Evolutionary conservation across 1,140 invertebrate genomes (phyloP), one percentile per base, ranked within the genome.

Genomic region (Paramacrobiotus metropolitanus): DNA sequence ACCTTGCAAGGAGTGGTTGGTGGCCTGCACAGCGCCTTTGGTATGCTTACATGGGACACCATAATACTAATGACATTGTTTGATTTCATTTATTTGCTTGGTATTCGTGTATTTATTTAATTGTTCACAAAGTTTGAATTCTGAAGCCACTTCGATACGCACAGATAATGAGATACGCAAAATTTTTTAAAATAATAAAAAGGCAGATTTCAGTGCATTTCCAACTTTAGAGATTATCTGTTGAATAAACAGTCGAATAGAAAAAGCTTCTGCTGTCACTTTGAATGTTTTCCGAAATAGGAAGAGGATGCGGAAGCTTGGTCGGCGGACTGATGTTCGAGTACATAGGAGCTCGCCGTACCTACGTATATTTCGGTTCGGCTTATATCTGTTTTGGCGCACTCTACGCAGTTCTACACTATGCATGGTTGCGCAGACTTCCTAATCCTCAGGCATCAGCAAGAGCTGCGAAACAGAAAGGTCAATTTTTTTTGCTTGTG

Each of bases 1-100:
- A 86, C 83, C 15, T 80, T 87, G 62, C 85, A 88, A 71, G 85
- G 85, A 59, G 72, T 87, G 55, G 74, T 88, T 1, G 84, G 83
- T 21, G 84, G 84, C 44, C 68, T 87, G 2, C 86, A 86, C 68
- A 85, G 83, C 68, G 84, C 84, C 66, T 82, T 86, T 62, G 84
- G 84, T 86, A 75, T 74, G 73, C 64, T 30, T 45, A 9, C 34
- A n/a, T 40, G 28, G 30, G n/a, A n/a, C n/a, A n/a, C n/a, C n/a
- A n/a, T n/a, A n/a, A n/a, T n/a, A n/a, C n/a, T n/a, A n/a, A n/a
- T n/a, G n/a, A n/a, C n/a, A n/a, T n/a, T n/a, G n/a, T n/a, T n/a
- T n/a, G n/a, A n/a, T n/a, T n/a, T n/a, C n/a, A n/a, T n/a, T n/a
- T n/a, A n/a, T n/a, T n/a, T n/a, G n/a, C n/a, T n/a, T n/a, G n/a